phyloP scores from a whole-genome alignment of 2,113 vertebrate genomes.

The Caranx ignobilis region DNA sequence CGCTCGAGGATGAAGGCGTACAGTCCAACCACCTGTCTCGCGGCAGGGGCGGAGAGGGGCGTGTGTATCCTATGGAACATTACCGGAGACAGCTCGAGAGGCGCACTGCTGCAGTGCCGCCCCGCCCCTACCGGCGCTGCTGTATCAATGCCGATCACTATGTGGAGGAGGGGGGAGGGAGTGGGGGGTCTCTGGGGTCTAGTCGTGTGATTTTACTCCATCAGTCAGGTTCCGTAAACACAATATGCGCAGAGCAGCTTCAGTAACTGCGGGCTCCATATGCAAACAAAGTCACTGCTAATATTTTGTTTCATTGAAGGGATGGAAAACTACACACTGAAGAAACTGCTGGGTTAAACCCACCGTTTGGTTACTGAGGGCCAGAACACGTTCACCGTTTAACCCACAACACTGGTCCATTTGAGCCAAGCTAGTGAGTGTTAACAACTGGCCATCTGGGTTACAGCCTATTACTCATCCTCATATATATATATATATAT shows the following conservation, averaged over 20 bases:
- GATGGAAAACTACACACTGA: background rate
- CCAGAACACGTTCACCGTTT: too few species aligned
- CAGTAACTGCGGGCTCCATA: background rate
- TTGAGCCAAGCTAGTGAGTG: too few species aligned
- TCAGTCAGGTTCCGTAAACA: conserved; percentile 38
- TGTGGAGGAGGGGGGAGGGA: background rate
- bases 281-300: background rate
- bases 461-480: too few species aligned
- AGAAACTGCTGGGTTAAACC: too few species aligned
- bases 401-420: too few species aligned
- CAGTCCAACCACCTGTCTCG: conserved; percentile 81
- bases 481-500: too few species aligned
- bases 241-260: background rate
- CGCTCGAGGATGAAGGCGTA: conserved; percentile 69
- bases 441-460: too few species aligned
- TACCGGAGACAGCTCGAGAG: conserved; percentile 77
- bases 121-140: conserved; percentile 78
- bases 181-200: conserved; percentile 41
- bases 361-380: too few species aligned
- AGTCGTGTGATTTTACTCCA: conserved; percentile 65
- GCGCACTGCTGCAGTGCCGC: conserved; percentile 84
- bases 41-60: conserved; percentile 78
- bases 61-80: conserved; percentile 75
- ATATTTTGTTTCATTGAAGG: background rate
- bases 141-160: conserved; percentile 67